Evolutionary conservation across 2,113 vertebrate species (phyloP).

Genomic region (Hymenochirus boettgeri): DNA sequence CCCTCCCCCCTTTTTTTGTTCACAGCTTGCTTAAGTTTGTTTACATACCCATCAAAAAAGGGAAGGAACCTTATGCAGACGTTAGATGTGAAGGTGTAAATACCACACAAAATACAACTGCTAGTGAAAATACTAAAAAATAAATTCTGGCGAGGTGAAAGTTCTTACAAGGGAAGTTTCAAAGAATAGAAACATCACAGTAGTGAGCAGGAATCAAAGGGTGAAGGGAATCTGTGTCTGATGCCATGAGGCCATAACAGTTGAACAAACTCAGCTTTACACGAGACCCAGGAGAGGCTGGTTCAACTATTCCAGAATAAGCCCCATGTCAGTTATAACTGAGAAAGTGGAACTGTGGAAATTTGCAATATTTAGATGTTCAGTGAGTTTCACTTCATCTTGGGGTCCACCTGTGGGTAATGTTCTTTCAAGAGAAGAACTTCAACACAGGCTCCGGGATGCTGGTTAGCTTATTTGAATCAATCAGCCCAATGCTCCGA

Average conservation of each 20-base stretch:
- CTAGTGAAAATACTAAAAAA: constrained; percentile 22
- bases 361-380: no score
- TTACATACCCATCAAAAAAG: constrained; percentile 24
- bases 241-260: constrained; percentile 1
- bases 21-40: constrained; percentile 12
- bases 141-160: constrained; percentile 35
- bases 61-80: constrained; percentile 30
- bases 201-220: neutral
- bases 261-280: constrained; percentile 40
- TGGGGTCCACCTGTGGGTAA: no score
- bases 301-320: no score
- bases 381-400: no score
- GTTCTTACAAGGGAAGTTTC: constrained; percentile 30
- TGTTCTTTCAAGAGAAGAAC: no score
- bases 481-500: no score
- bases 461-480: no score
- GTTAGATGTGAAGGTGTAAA: constrained; percentile 17
- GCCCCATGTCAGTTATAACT: no score
- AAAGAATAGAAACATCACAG: constrained; percentile 13
- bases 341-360: no score
- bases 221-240: neutral
- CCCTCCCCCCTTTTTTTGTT: no score
- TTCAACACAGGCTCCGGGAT: no score
- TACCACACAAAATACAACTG: constrained; percentile 28
- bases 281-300: no score